Percentiles rank a stretch among this genome's conserved stretches.
Conservation (phyloP, 2,113 vertebrate genomes). For the Acanthisitta chloris region DNA sequence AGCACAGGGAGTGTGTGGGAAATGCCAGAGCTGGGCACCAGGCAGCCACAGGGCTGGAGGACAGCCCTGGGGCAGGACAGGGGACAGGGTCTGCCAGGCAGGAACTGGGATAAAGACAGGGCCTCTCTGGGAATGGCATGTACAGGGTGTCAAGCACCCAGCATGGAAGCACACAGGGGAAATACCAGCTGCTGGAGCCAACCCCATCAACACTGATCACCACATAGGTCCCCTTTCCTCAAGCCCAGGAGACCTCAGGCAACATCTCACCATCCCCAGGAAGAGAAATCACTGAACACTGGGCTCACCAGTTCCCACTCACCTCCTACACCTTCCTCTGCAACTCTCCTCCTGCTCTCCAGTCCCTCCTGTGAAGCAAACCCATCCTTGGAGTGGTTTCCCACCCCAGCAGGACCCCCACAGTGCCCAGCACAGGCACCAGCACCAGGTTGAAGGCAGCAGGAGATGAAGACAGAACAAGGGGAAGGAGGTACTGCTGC, state of each 20-base stretch:
- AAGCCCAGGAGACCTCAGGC: accelerated
- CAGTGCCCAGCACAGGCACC: accelerated
- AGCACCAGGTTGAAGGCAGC: neutral
- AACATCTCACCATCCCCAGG: accelerated
- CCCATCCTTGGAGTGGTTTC: accelerated
- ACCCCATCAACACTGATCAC: accelerated
- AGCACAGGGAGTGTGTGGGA: accelerated
- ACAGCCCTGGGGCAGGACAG: neutral
- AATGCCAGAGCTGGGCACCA: accelerated
- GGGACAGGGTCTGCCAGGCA: neutral
- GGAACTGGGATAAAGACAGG: accelerated
- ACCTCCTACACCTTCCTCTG: neutral
- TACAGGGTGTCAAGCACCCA: accelerated
- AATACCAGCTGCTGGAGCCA: neutral
- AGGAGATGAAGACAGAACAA: neutral
- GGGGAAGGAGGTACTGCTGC: accelerated
- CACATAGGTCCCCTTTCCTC: neutral
- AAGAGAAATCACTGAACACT: neutral
- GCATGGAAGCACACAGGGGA: neutral
- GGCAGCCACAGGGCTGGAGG: accelerated
- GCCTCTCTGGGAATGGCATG: accelerated
- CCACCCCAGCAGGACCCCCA: neutral
- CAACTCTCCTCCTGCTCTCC: neutral
- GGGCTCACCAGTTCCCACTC: neutral
- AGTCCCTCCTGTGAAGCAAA: accelerated